Evolutionary conservation across 2,113 vertebrate species (phyloP), one percentile per base, ranked within the genome.

Genomic region (Chamaea fasciata): DNA sequence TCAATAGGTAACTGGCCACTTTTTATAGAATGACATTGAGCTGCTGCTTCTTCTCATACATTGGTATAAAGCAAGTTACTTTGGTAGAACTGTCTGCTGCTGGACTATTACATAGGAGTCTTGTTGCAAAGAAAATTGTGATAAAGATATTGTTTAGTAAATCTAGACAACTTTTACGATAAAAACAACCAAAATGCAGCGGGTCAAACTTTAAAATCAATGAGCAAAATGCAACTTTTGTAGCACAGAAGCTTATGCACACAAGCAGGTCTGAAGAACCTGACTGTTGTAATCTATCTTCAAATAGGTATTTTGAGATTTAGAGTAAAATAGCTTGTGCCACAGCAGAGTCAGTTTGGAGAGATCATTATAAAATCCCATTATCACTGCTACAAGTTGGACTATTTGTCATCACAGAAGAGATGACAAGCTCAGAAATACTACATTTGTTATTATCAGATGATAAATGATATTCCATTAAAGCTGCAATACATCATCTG

Each of bases 341-440:
- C 95, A 96, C 94, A 97, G 97, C 97, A 95, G 96, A 98, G 97
- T 98, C 83, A 44, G 97, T 98, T 98, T 98, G 97, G 98, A 98
- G 97, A 98, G 98, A 99, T 99, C 98, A 99, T 98, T 99, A 98
- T 98, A 98, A 98, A 98, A 98, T 98, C 96, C 98, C 98, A 98
- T 98, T 98, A 99, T 99, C 99, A 98, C 98, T 95, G 91, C 97
- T 98, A 98, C 98, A 98, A 98, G 98, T 98, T 97, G 94, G 98
- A 98, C 98, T 98, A 99, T 99, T 99, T 98, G 98, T 99, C 99
- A 99, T 98, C 98, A 98, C 98, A 98, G 98, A 98, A 98, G 97
- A 98, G 98, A 98, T 97, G 98, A 99, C 98, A 98, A 98, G 97
- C 97, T 98, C 97, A 98, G 98, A 98, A 99, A 98, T 98, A 98